Evolutionary conservation across 2,113 vertebrate species (phyloP).

Genomic region (Corythornis vintsioides): DNA sequence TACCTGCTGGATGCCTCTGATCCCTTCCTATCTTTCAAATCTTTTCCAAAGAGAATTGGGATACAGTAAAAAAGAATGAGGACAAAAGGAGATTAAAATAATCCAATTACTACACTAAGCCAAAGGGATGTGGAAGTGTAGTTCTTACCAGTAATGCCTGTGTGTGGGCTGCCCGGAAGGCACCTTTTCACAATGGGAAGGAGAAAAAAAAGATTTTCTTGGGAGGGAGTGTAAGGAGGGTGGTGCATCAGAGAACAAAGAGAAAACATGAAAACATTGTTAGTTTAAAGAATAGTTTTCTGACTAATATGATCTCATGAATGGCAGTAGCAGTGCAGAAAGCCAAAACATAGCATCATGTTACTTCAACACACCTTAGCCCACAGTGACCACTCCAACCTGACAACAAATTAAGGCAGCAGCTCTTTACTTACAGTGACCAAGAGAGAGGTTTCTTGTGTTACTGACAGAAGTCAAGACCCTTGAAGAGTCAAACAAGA

Average conservation of each 20-base stretch:
- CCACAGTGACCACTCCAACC: not conserved
- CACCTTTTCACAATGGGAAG: not conserved
- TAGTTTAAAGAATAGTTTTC: not conserved
- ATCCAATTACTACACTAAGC: conserved; percentile 56
- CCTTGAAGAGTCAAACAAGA: not conserved
- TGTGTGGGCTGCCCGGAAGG: not conserved
- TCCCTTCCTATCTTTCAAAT: conserved; percentile 51
- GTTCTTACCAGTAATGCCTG: not conserved
- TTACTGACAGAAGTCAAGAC: not conserved
- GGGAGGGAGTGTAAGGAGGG: not conserved
- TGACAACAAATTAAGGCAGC: not conserved
- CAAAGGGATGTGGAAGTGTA: not conserved
- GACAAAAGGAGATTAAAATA: conserved; percentile 59
- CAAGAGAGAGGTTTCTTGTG: not conserved
- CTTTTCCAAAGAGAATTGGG: conserved; percentile 18
- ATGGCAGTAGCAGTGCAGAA: not conserved
- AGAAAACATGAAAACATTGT: not conserved
- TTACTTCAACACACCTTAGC: not conserved
- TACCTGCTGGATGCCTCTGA: conserved; percentile 30
- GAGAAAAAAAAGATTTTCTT: not conserved
- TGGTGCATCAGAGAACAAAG: not conserved
- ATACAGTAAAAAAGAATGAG: conserved; percentile 56
- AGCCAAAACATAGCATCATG: not conserved
- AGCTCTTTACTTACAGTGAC: not conserved
- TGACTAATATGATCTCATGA: not conserved